Evolutionary conservation across 2,113 vertebrate genomes (phyloP).

Genomic region (Tautogolabrus adspersus): DNA sequence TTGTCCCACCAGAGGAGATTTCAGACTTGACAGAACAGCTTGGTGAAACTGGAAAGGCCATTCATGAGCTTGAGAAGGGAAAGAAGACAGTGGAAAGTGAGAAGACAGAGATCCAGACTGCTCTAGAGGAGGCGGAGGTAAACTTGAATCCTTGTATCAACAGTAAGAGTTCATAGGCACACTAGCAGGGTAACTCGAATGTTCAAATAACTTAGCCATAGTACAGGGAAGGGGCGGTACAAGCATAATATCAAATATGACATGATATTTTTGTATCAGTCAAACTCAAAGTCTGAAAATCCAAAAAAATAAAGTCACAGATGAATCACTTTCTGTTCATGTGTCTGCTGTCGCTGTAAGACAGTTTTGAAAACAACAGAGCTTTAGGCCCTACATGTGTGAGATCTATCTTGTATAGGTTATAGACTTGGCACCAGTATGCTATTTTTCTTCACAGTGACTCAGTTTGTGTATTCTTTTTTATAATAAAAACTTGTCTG

Average conservation of each 20-base stretch:
- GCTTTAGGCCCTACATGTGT: too few relatives aligned
- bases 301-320: too few relatives aligned
- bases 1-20: slow-evolving; percentile 84
- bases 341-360: too few relatives aligned
- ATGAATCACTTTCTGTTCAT: too few relatives aligned
- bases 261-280: too few relatives aligned
- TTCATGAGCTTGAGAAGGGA: slow-evolving; percentile 91
- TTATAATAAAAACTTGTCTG: not conserved
- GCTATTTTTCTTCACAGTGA: not conserved
- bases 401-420: too few relatives aligned
- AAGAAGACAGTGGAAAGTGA: slow-evolving; percentile 89
- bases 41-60: slow-evolving; percentile 87
- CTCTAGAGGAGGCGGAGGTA: slow-evolving; percentile 89
- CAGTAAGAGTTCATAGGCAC: not conserved
- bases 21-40: slow-evolving; percentile 80
- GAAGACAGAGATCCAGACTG: slow-evolving; percentile 89
- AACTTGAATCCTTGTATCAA: not conserved
- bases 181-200: not conserved
- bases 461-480: slow-evolving; percentile 17
- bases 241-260: too few relatives aligned
- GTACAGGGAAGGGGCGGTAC: not conserved
- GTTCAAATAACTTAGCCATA: not conserved
- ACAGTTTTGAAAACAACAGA: too few relatives aligned
- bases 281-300: too few relatives aligned
- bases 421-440: too few relatives aligned